Evolutionary conservation across 2,888 invertebrate genomes (phyloP).

Genomic region (Pseudeuparius sepicola): DNA sequence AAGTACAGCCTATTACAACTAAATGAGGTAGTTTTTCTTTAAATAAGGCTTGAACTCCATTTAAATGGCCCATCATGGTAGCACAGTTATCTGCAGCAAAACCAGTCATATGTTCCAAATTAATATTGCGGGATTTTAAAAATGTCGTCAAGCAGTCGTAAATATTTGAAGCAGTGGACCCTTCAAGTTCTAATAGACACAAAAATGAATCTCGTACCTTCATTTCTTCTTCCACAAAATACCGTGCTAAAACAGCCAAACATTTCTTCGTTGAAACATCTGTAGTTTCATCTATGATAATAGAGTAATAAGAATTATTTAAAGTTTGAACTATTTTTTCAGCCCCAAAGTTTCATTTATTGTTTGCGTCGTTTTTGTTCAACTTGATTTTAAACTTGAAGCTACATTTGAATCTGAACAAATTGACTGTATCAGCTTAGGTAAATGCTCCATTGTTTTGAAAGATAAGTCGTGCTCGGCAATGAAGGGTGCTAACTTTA

Average conservation of each 20-base stretch:
- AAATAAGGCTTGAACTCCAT: conserved; percentile 17
- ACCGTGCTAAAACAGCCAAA: conserved; percentile 15
- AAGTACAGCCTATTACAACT: conserved; percentile 15
- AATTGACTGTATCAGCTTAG: conserved; percentile 21
- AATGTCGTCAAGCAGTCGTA: conserved; percentile 10
- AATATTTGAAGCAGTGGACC: conserved; percentile 12
- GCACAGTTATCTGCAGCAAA: conserved; percentile 18
- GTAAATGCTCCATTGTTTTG: conserved; percentile 23
- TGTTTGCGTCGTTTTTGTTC: conserved; percentile 21
- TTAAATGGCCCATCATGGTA: conserved; percentile 19
- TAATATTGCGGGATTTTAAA: conserved; percentile 9
- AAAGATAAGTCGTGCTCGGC: conserved; percentile 27
- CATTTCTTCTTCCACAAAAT: conserved; percentile 16
- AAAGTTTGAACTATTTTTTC: conserved; percentile 13
- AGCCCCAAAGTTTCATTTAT: conserved; percentile 12
- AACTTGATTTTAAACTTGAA: conserved; percentile 19
- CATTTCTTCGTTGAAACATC: conserved; percentile 19
- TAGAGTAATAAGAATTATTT: conserved; percentile 15
- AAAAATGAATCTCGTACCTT: conserved; percentile 14
- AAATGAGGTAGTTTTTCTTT: conserved; percentile 14
- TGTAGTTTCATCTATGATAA: conserved; percentile 17
- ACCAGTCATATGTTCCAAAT: conserved; percentile 17
- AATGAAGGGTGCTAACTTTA: conserved; percentile 22
- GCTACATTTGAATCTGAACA: conserved; percentile 25
- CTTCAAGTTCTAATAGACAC: conserved; percentile 12